Evolutionary conservation across 2,113 vertebrate genomes (phyloP).

Genomic region (Gallinago jamesoni): DNA sequence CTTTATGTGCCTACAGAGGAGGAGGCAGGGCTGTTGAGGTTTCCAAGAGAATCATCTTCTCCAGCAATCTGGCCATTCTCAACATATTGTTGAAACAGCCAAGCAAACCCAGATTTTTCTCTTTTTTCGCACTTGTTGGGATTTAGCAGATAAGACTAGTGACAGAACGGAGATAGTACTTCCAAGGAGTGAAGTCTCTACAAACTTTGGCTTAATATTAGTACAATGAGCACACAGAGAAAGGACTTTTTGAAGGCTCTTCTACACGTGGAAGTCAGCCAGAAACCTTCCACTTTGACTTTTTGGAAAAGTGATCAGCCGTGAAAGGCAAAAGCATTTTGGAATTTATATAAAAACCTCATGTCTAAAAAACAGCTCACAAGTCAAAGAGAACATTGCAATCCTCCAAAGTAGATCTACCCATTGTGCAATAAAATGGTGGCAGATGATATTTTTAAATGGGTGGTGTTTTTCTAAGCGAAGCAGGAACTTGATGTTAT

Average conservation of each 20-base stretch:
- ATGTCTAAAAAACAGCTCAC: background rate
- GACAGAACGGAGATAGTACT: constrained; percentile 35
- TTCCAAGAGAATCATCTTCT: constrained; percentile 22
- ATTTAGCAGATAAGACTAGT: constrained; percentile 52
- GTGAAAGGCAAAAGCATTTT: background rate
- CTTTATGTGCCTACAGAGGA: constrained; percentile 27
- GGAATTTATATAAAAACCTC: background rate
- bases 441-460: constrained; percentile 26
- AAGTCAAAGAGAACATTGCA: background rate
- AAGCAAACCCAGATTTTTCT: constrained; percentile 45
- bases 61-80: constrained; percentile 54
- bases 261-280: background rate
- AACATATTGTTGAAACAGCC: constrained; percentile 8
- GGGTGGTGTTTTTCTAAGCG: constrained; percentile 15
- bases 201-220: background rate
- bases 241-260: background rate
- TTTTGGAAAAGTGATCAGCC: background rate
- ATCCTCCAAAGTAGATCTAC: background rate
- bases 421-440: background rate
- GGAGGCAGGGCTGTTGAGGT: background rate
- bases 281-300: constrained; percentile 5
- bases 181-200: background rate
- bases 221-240: background rate
- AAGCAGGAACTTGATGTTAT: background rate
- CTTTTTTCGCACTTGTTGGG: background rate